Conservation (phyloP, 1,140 invertebrate genomes). For the Polyergus mexicanus region DNA sequence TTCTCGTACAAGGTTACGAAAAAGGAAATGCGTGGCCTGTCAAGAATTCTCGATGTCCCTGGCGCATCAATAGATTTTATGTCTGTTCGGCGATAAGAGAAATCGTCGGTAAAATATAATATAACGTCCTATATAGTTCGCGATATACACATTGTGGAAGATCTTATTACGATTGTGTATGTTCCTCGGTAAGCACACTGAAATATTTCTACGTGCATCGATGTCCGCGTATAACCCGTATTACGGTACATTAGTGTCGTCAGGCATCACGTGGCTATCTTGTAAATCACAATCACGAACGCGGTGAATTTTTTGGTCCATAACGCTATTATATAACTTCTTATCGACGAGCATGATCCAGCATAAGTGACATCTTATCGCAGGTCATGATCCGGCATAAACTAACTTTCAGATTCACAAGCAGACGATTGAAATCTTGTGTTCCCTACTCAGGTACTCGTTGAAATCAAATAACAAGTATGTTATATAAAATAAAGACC, state of each 20-base stretch:
- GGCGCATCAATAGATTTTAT: neutral
- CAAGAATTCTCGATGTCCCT: neutral
- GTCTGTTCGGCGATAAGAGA: conserved; percentile 21
- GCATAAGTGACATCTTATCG: conserved; percentile 19
- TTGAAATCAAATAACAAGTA: neutral
- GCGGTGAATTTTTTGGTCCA: conserved; percentile 16
- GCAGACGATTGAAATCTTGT: neutral
- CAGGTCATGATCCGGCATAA: conserved; percentile 5
- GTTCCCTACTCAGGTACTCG: neutral
- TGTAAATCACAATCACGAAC: neutral
- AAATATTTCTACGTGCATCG: neutral
- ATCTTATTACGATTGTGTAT: neutral
- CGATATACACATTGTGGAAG: neutral
- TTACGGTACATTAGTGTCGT: conserved; percentile 18
- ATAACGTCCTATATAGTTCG: neutral
- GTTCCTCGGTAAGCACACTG: conserved; percentile 17
- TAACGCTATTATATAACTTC: neutral
- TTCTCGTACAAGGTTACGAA: neutral
- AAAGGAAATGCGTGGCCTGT: neutral
- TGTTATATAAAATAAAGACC: neutral
- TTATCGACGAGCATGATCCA: conserved; percentile 10
- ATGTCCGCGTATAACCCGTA: neutral
- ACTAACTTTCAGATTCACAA: neutral
- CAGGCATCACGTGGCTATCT: neutral
- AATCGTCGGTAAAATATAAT: conserved; percentile 1